Evolutionary conservation across 1,140 invertebrate genomes (phyloP).

Genomic region (Pantala flavescens): DNA sequence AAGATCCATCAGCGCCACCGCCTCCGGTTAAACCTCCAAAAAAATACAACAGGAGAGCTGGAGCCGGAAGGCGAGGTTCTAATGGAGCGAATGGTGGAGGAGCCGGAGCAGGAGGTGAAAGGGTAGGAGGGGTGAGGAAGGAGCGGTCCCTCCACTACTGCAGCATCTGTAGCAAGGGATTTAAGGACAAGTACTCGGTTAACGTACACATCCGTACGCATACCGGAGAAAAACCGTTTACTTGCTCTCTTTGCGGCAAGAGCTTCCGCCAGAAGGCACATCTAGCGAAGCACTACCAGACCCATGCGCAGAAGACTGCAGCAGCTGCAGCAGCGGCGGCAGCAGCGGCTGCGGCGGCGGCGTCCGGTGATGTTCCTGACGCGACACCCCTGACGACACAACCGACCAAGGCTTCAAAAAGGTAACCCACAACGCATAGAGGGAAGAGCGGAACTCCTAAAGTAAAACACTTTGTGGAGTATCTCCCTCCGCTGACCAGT

Average conservation of each 20-base stretch:
- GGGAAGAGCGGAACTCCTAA: slow-evolving; percentile 1
- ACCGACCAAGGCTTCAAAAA: not conserved
- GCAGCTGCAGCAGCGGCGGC: not conserved
- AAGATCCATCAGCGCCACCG: slow-evolving; percentile 21
- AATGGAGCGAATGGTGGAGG: slow-evolving; percentile 18
- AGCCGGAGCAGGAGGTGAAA: not conserved
- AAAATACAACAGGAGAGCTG: slow-evolving; percentile 26
- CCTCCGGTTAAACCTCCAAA: slow-evolving; percentile 20
- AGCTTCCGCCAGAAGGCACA: slow-evolving; percentile 93
- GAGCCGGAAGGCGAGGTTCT: slow-evolving; percentile 14
- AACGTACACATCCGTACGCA: slow-evolving; percentile 86
- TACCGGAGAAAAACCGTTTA: slow-evolving; percentile 83
- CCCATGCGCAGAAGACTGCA: slow-evolving; percentile 45
- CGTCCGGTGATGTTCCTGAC: not conserved
- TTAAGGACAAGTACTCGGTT: slow-evolving; percentile 88
- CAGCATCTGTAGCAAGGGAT: slow-evolving; percentile 83
- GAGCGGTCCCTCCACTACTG: slow-evolving; percentile 81
- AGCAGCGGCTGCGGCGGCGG: not conserved
- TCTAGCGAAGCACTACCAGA: slow-evolving; percentile 94
- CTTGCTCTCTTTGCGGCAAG: slow-evolving; percentile 78
- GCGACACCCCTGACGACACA: not conserved
- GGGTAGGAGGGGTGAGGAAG: slow-evolving; percentile 41
- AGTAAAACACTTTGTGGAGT: not conserved
- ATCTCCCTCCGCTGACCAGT: slow-evolving; percentile 2
- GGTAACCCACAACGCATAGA: not conserved